Base-by-base conservation (phyloP, 1,140 invertebrate genomes). In the Branchinecta lindahli region DNA sequence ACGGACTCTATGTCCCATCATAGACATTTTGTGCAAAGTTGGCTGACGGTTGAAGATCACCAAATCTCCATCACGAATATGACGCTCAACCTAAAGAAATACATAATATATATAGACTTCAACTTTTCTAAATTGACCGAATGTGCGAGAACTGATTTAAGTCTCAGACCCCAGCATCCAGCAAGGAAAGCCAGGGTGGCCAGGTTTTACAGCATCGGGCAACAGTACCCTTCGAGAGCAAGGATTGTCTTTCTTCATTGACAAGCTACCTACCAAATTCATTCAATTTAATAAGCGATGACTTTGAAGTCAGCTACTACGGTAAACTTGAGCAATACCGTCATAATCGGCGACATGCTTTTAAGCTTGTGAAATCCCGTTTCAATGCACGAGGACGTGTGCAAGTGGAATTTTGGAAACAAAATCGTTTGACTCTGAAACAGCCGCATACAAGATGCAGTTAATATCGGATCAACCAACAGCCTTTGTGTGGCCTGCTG, bases 41-140 rank as follows among this genome's bases (percentile, higher is more conserved):
- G 97, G 97, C 76, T 99, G 97, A 72, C 97, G 89, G 82, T 99
- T 99, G 83, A 99, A 99, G 73, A 99, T 96, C 45, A 99, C 93
- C 61, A 97, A 84, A 82, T 99, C 97, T 72, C 96, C 96, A 81
- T 99, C 96, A 66, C 94, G 85, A 77, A 99, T 91, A 82, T 99
- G 97, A 44, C 97, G 80, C 78, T 99, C 97, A 2, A 99, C 93
- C 81, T 84, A 77, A 69, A 73, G 45, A 3, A 68, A 66, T 52
- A 18, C 66, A 70, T 44, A 52, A 70, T 61, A 66, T 10, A 21
- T 46, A 44, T 20, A 66, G 0, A 66, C 12, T 9, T 44, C 33
- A 20, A 71, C 15, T 71, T 71, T 10, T 15, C 15, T 65, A 65
- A n/a, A 1, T 65, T 65, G 2, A 65, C 61, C 61, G 20, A n/a